Percentiles rank a stretch among this genome's conserved stretches.
Evolutionary conservation across 2,888 invertebrate genomes (phyloP).

Genomic region (Arrhopalites spinosus): DNA sequence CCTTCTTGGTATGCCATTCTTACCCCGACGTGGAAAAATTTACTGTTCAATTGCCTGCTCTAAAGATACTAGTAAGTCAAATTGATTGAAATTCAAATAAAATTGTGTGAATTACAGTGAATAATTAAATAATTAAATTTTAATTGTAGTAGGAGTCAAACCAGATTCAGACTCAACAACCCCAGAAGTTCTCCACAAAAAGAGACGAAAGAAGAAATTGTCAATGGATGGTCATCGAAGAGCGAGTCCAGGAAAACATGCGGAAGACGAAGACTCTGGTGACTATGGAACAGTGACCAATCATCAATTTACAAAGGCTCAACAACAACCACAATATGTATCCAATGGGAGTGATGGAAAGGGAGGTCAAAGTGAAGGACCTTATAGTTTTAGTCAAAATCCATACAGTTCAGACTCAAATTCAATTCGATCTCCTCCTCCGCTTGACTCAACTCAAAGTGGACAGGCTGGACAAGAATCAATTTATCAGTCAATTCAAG

Average conservation of each 20-base stretch:
- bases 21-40: conserved; percentile 89
- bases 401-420: no score
- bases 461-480: neutral
- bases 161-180: conserved; percentile 6
- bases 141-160: neutral
- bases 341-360: neutral
- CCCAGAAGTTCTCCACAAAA: conserved; percentile 23
- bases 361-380: neutral
- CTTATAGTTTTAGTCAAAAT: no score
- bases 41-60: conserved; percentile 95
- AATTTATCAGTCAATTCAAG: conserved; percentile 7
- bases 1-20: conserved; percentile 82
- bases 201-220: conserved; percentile 36
- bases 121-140: neutral
- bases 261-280: neutral
- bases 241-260: neutral
- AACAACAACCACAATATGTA: neutral
- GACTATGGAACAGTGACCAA: neutral
- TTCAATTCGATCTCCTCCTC: neutral
- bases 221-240: conserved; percentile 18
- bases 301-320: neutral
- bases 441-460: neutral
- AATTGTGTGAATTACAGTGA: neutral
- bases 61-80: conserved; percentile 61
- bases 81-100: neutral